Percentiles rank a stretch among this genome's conserved stretches.
Conservation (phyloP, 30 jellyfish, hydroid and myxozoan genomes). For the Catostylus mosaicus region DNA sequence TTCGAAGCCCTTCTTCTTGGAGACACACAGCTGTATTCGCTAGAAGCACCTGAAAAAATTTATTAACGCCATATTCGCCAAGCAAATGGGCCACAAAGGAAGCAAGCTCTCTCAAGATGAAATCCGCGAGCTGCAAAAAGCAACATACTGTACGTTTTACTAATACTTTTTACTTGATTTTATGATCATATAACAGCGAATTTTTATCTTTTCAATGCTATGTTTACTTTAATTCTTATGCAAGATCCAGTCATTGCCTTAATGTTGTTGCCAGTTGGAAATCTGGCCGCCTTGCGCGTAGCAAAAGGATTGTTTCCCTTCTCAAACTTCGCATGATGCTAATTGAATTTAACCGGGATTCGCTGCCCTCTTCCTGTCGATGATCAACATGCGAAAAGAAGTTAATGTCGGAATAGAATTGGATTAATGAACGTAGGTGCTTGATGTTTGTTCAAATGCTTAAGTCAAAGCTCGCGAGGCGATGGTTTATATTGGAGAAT, state of each 20-base stretch:
- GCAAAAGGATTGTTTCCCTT: neutral
- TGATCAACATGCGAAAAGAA: neutral
- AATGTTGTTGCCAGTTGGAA: neutral
- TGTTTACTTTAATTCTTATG: neutral
- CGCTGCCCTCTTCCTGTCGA: neutral
- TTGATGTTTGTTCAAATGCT: neutral
- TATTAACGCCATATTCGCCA: constrained; percentile 1
- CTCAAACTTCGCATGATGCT: neutral
- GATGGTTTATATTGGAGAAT: too few relatives aligned
- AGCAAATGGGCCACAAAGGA: constrained; percentile 94
- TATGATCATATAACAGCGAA: neutral
- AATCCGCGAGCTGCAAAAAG: constrained; percentile 91
- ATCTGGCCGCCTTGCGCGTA: neutral
- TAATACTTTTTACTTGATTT: neutral
- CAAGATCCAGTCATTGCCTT: neutral
- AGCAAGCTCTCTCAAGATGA: constrained; percentile 91
- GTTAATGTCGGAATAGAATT: neutral
- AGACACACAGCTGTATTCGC: neutral
- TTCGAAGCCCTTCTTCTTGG: neutral
- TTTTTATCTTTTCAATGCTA: neutral
- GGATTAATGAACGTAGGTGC: neutral
- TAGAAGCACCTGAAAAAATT: neutral
- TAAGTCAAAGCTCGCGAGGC: neutral
- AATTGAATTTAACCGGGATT: neutral
- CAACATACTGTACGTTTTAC: constrained; percentile 84